A percentile compares a stretch with the other conserved stretches of the same genome.
phyloP scores from a whole-genome alignment of 2,888 invertebrate species.

The Desoria tigrina region DNA sequence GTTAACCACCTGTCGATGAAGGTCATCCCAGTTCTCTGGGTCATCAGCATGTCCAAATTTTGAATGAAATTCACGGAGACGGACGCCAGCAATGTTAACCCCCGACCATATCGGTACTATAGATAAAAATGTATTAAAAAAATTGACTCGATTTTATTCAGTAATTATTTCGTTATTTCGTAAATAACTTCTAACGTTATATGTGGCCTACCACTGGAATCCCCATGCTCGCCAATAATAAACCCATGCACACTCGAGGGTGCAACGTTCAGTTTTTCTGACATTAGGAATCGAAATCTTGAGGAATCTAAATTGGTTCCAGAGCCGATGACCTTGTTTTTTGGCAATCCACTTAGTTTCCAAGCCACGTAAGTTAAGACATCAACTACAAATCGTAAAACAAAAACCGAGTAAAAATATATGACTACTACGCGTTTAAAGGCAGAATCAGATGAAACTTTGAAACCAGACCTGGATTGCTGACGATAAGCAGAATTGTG shows the following conservation, averaged over 20 bases:
- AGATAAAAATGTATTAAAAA: slow-evolving; percentile 48
- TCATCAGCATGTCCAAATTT: slow-evolving; percentile 71
- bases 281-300: slow-evolving; percentile 82
- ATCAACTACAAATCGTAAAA: slow-evolving; percentile 70
- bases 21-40: slow-evolving; percentile 73
- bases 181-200: no score
- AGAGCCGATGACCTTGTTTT: slow-evolving; percentile 83
- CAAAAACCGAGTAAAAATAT: not conserved
- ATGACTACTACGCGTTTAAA: no score
- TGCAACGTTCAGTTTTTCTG: slow-evolving; percentile 77
- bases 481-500: slow-evolving; percentile 80
- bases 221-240: slow-evolving; percentile 94
- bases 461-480: slow-evolving; percentile 68
- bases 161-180: not conserved
- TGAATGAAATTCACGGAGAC: slow-evolving; percentile 75
- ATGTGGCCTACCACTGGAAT: slow-evolving; percentile 72
- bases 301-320: slow-evolving; percentile 93
- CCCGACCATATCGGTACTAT: slow-evolving; percentile 90
- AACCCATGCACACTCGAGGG: slow-evolving; percentile 86
- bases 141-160: not conserved
- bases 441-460: no score
- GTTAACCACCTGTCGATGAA: slow-evolving; percentile 79
- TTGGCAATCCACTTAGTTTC: slow-evolving; percentile 87
- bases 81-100: slow-evolving; percentile 86
- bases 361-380: slow-evolving; percentile 91